These are phyloP conservation scores for Hypomesus transpacificus DNA, from an alignment of 2,113 vertebrate genomes.

Conservation along the genomic window DNA sequence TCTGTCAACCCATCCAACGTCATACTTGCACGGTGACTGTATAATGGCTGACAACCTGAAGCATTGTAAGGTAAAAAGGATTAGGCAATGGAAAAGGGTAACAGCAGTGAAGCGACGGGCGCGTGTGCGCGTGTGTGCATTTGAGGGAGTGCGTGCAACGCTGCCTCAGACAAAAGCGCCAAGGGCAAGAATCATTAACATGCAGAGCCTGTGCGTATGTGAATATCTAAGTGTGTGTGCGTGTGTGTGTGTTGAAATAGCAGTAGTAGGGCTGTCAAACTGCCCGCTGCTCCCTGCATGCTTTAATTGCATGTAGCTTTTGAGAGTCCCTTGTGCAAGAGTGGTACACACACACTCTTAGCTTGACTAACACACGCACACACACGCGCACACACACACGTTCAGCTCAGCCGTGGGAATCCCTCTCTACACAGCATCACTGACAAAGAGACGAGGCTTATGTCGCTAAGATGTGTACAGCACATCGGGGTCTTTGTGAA, in stretches of 20 bases:
- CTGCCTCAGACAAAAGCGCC: slow-evolving; percentile 42
- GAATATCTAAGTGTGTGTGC: slow-evolving; percentile 14
- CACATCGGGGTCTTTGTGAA: no score
- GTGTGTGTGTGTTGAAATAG: slow-evolving; percentile 15
- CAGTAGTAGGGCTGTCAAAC: slow-evolving; percentile 49
- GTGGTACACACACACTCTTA: slow-evolving; percentile 33
- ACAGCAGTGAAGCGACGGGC: neutral
- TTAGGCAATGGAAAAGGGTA: no score
- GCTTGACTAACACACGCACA: slow-evolving; percentile 44
- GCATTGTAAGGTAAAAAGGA: neutral
- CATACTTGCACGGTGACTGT: slow-evolving; percentile 15
- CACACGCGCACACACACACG: slow-evolving; percentile 39
- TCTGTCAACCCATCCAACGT: slow-evolving; percentile 47
- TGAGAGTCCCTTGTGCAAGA: slow-evolving; percentile 32
- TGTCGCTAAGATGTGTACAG: neutral
- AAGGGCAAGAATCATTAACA: slow-evolving; percentile 50
- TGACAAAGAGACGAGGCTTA: neutral
- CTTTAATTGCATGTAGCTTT: slow-evolving; percentile 63
- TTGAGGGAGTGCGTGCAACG: neutral
- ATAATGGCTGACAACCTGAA: slow-evolving; percentile 1
- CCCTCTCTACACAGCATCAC: neutral
- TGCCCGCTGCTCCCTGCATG: slow-evolving; percentile 56
- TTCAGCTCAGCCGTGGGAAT: slow-evolving; percentile 8
- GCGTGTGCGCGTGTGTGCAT: neutral
- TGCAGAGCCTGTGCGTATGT: slow-evolving; percentile 23